A percentile compares a stretch with the other conserved stretches of the same genome.
These are phyloP conservation scores for Drosophila malerkotliana DNA, from an alignment of 1,140 invertebrate species.

Conservation along the genomic window DNA sequence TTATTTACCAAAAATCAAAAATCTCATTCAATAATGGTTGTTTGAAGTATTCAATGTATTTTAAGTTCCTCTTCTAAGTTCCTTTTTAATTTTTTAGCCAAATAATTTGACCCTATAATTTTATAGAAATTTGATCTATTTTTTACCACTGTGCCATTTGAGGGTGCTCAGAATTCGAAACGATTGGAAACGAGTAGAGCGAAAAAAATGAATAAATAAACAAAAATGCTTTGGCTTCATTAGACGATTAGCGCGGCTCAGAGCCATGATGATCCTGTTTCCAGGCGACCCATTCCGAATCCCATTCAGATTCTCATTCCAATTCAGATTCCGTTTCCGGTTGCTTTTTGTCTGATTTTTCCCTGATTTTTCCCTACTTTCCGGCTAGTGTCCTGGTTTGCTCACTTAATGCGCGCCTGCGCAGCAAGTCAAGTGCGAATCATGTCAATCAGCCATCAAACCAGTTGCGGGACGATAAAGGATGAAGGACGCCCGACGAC, in stretches of 20 bases:
- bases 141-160: constrained; percentile 28
- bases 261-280: constrained; percentile 34
- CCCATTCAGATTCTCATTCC: constrained; percentile 19
- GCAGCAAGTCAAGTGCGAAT: constrained; percentile 80
- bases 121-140: too few relatives aligned
- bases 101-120: too few relatives aligned
- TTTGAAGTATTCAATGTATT: too few relatives aligned
- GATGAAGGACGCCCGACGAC: constrained; percentile 12
- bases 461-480: constrained; percentile 19
- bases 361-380: constrained; percentile 10
- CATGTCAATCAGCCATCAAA: constrained; percentile 63
- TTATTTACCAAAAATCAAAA: too few relatives aligned
- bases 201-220: constrained; percentile 56
- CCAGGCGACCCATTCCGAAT: constrained; percentile 5
- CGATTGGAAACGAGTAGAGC: constrained; percentile 3
- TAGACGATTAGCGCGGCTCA: constrained; percentile 68
- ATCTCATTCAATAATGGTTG: too few relatives aligned
- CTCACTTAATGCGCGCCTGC: constrained; percentile 60
- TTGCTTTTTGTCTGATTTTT: constrained; percentile 18
- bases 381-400: constrained; percentile 7
- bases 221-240: constrained; percentile 72
- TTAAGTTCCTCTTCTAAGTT: too few relatives aligned
- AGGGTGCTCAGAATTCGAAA: constrained; percentile 11
- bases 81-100: too few relatives aligned
- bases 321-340: constrained; percentile 21